These are phyloP conservation scores for Cataglyphis hispanica DNA, from an alignment of 1,140 invertebrate genomes.

Conservation along the genomic window DNA sequence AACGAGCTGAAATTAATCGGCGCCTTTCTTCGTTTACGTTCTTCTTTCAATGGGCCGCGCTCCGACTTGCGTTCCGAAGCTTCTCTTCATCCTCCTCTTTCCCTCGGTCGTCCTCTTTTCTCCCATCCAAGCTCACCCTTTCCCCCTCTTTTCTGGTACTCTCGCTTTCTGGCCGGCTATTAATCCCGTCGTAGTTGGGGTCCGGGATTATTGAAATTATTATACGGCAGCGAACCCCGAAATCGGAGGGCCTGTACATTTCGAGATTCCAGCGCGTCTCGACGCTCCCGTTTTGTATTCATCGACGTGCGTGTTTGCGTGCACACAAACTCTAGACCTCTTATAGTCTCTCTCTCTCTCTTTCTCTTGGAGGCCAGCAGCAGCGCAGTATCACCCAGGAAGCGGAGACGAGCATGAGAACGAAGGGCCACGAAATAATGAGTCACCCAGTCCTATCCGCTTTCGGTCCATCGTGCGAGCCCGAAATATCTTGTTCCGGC, in stretches of 20 bases:
- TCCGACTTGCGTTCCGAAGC: not conserved
- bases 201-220: slow-evolving; percentile 82
- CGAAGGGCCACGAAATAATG: slow-evolving; percentile 82
- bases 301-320: slow-evolving; percentile 38
- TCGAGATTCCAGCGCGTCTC: slow-evolving; percentile 70
- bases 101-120: slow-evolving; percentile 20
- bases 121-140: not conserved
- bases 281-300: slow-evolving; percentile 69
- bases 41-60: slow-evolving; percentile 69
- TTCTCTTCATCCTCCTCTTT: slow-evolving; percentile 47
- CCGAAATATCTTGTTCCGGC: slow-evolving; percentile 77
- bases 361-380: slow-evolving; percentile 6
- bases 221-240: slow-evolving; percentile 75
- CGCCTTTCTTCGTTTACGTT: slow-evolving; percentile 62
- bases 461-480: slow-evolving; percentile 74
- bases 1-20: slow-evolving; percentile 76
- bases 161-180: slow-evolving; percentile 64
- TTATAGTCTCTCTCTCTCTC: slow-evolving; percentile 10
- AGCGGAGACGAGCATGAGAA: slow-evolving; percentile 73
- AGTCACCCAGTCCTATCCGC: slow-evolving; percentile 80
- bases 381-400: slow-evolving; percentile 47
- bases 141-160: slow-evolving; percentile 40
- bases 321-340: not conserved
- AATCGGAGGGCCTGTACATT: slow-evolving; percentile 68
- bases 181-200: slow-evolving; percentile 77